Evolutionary conservation across 2,888 invertebrate species (phyloP).

Genomic region (Fragum sueziense): DNA sequence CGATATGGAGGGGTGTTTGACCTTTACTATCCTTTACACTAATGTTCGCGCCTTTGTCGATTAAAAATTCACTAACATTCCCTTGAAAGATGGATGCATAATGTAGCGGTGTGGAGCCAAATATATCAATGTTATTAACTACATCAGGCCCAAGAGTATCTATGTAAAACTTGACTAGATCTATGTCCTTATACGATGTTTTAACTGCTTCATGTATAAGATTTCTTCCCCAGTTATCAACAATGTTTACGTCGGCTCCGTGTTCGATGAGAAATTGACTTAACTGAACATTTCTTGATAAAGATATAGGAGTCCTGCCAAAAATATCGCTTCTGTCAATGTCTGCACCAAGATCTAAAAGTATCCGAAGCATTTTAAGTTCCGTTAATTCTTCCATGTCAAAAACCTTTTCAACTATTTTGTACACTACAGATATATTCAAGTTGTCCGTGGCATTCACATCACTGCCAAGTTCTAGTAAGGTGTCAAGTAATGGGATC

Average conservation of each 20-base stretch:
- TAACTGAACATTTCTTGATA: conserved; percentile 6
- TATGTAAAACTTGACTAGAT: conserved; percentile 13
- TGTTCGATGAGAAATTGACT: not conserved
- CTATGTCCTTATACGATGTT: conserved; percentile 14
- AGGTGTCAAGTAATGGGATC: not conserved
- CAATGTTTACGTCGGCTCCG: conserved; percentile 16
- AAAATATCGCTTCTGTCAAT: conserved; percentile 19
- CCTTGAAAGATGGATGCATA: not conserved
- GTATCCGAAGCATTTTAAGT: not conserved
- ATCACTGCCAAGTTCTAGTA: not conserved
- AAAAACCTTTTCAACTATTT: conserved; percentile 9
- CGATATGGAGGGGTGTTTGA: conserved; percentile 19
- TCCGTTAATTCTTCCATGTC: not conserved
- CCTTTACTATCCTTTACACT: not conserved
- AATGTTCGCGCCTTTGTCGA: not conserved
- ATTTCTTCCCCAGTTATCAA: conserved; percentile 20
- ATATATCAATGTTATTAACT: conserved; percentile 15
- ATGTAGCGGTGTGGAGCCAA: conserved; percentile 25
- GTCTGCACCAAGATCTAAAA: conserved; percentile 4
- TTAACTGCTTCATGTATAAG: conserved; percentile 12
- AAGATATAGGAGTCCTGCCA: conserved; percentile 24
- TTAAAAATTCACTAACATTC: not conserved
- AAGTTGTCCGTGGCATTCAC: conserved; percentile 23
- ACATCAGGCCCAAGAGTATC: not conserved
- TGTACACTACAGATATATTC: conserved; percentile 20